Evolutionary conservation across 2,888 invertebrate species (phyloP), one percentile per base, ranked within the genome.

Genomic region (Idaea aversata): DNA sequence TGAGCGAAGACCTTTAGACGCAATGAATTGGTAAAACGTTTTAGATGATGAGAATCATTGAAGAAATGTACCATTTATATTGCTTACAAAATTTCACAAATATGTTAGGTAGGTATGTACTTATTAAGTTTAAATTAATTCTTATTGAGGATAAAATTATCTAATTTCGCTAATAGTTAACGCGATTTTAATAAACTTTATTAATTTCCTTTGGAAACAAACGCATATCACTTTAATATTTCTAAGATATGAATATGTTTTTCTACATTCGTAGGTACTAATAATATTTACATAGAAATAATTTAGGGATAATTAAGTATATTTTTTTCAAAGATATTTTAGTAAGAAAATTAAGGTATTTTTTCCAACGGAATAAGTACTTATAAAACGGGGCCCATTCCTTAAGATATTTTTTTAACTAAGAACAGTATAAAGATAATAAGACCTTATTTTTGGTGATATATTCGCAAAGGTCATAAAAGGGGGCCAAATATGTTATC

Each of bases 221-320:
- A 87, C 80, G 80, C 80, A 78, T 90, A 90, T 92, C 90, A 91
- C 90, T 88, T 90, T 77, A 87, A 87, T 91, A 80, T 80, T 78
- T 84, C 91, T 92, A 93, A 87, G 92, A 93, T 93, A 93, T 93
- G 92, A 93, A 89, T 88, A 90, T 84, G 82, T 87, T 47, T 88
- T 84, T 73, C 70, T 68, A 74, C 75, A 75, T 13, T 47, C 47
- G 47, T 10, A 47, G 47, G 47, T 47, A 47, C 47, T 63, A 80
- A 70, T 80, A 82, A 81, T 88, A 90, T 88, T 82, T 90, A 88
- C 88, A 89, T 76, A 75, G 74, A 63, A 58, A 62, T 64, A 71
- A 70, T 69, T 67, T 25, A 68, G 5, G 59, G 16, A 59, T 72
- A 65, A 10, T 47, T 47, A 47, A 47, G 25, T 59, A 25, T 34